Evolutionary conservation across 2,888 invertebrate species (phyloP).

Genomic region (Meteorus colon): DNA sequence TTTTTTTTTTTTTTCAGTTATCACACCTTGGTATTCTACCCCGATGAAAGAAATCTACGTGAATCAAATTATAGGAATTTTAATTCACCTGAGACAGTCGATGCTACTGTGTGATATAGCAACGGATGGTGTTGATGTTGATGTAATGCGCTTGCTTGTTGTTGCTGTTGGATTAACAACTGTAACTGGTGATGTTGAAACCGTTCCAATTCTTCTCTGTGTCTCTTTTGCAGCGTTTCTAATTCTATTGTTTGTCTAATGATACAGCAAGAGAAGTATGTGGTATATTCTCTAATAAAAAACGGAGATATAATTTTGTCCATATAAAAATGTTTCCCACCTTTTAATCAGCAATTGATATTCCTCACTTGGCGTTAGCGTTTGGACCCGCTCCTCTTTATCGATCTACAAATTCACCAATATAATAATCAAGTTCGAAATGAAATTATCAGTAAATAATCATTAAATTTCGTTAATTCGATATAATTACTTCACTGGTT

Average conservation of each 20-base stretch:
- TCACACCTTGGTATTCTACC: too few species aligned
- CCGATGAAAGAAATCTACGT: too few species aligned
- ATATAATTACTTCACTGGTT: conserved; percentile 59
- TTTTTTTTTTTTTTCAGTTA: too few species aligned
- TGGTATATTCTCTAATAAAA: not conserved
- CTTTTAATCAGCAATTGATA: conserved; percentile 71
- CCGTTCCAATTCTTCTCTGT: conserved; percentile 71
- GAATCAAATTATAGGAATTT: not conserved
- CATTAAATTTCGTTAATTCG: not conserved
- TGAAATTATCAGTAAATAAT: conserved; percentile 16
- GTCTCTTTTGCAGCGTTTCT: conserved; percentile 72
- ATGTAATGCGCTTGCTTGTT: conserved; percentile 69
- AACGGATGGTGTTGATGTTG: conserved; percentile 70
- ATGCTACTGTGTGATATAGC: conserved; percentile 67
- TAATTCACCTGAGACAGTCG: conserved; percentile 63
- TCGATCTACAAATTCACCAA: conserved; percentile 57
- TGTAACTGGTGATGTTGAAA: conserved; percentile 71
- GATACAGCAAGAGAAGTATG: conserved; percentile 7
- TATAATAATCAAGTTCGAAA: conserved; percentile 19
- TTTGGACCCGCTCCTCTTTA: conserved; percentile 65
- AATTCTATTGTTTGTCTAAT: conserved; percentile 73
- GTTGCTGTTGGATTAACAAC: conserved; percentile 69
- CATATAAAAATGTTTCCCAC: conserved; percentile 50
- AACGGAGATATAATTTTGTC: not conserved
- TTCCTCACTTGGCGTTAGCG: conserved; percentile 70